A percentile compares a stretch with the other conserved stretches of the same genome.
These are phyloP conservation scores for Drosophila ficusphila DNA, from an alignment of 1,140 invertebrate species.

Conservation along the genomic window DNA sequence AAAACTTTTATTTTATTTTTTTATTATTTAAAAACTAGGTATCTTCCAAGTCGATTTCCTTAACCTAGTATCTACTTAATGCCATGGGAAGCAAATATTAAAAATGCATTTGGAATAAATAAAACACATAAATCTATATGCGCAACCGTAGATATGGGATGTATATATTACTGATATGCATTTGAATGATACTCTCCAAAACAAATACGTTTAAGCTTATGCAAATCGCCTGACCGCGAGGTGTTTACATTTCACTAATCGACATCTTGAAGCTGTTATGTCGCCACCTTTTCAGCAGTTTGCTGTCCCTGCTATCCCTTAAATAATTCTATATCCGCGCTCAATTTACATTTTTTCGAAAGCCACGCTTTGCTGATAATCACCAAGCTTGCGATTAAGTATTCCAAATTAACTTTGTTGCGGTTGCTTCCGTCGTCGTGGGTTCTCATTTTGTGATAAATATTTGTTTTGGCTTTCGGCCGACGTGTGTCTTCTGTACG, in stretches of 20 bases:
- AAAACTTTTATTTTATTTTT: too few species aligned
- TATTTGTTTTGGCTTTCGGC: constrained; percentile 43
- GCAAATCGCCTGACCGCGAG: constrained; percentile 32
- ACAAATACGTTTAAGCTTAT: constrained; percentile 15
- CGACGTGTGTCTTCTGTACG: constrained; percentile 25
- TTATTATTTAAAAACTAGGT: not conserved
- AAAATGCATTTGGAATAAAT: constrained; percentile 40
- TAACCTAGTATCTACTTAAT: not conserved
- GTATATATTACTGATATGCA: not conserved
- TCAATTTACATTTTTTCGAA: constrained; percentile 28
- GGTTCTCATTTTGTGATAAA: constrained; percentile 37
- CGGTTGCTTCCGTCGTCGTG: constrained; percentile 2
- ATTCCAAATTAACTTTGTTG: constrained; percentile 43
- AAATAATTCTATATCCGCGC: constrained; percentile 2
- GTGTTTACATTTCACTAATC: constrained; percentile 43
- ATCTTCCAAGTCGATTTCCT: not conserved
- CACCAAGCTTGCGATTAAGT: constrained; percentile 36
- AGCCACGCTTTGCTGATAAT: constrained; percentile 28
- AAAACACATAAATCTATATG: constrained; percentile 33
- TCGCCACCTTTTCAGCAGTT: constrained; percentile 4
- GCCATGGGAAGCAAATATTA: constrained; percentile 25
- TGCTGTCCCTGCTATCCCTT: not conserved
- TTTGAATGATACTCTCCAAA: constrained; percentile 18
- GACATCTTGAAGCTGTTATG: constrained; percentile 25
- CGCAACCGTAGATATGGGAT: constrained; percentile 1